Evolutionary conservation across 2,797 vertebrate genomes (phyloP).

Genomic region (Manis pentadactyla): DNA sequence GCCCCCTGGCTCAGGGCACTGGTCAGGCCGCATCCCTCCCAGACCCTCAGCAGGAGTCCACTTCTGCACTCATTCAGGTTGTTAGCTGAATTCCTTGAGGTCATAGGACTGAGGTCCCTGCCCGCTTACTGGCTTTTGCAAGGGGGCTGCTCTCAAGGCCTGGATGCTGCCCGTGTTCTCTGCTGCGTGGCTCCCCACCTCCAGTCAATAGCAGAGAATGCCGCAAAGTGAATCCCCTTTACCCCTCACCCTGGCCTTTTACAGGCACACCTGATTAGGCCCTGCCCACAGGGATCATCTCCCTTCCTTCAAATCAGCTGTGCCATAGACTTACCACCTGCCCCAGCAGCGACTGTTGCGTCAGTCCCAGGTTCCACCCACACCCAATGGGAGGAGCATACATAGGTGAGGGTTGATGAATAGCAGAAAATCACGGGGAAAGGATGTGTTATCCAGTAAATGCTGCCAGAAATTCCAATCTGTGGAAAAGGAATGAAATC

Average conservation of each 20-base stretch:
- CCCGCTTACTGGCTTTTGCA: not conserved
- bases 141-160: not conserved
- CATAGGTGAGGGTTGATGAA: not conserved
- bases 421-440: accelerated
- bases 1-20: too few relatives aligned
- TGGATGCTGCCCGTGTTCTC: not conserved
- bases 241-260: not conserved
- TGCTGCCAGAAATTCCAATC: not conserved
- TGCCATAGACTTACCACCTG: not conserved
- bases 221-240: accelerated
- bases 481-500: too few relatives aligned
- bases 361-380: not conserved
- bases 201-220: not conserved
- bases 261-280: not conserved
- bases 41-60: not conserved
- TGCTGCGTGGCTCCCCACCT: not conserved
- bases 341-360: accelerated
- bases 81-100: too few relatives aligned
- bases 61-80: accelerated
- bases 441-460: accelerated
- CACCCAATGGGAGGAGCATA: not conserved
- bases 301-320: not conserved
- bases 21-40: not conserved
- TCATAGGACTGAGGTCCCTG: accelerated
- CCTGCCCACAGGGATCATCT: not conserved